Conservation (phyloP, 1,140 invertebrate genomes). For the Lucilia sericata region DNA sequence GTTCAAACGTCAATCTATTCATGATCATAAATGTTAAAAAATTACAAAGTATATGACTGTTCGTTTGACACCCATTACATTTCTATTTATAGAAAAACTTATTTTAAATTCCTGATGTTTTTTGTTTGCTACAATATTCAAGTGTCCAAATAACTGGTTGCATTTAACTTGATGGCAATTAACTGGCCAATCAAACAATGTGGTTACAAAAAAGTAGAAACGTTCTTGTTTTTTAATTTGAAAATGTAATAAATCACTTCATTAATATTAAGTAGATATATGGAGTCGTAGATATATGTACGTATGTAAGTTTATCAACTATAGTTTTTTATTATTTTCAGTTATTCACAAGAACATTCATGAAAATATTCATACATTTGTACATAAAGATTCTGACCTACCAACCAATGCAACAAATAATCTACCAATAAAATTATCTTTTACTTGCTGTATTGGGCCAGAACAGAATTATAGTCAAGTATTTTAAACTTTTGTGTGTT, state of each 20-base stretch:
- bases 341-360: too few species aligned
- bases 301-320: too few species aligned
- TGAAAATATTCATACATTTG: too few species aligned
- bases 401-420: neutral
- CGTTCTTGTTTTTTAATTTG: neutral
- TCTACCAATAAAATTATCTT: slow-evolving; percentile 1
- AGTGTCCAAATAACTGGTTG: neutral
- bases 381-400: too few species aligned
- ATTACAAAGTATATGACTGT: too few species aligned
- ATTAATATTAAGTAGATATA: neutral
- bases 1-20: too few species aligned
- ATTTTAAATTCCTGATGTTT: neutral
- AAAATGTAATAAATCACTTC: slow-evolving; percentile 16
- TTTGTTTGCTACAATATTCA: too few species aligned
- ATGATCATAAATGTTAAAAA: too few species aligned
- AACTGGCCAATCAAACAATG: slow-evolving; percentile 15
- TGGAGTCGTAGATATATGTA: too few species aligned
- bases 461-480: neutral
- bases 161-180: slow-evolving; percentile 17
- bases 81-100: neutral
- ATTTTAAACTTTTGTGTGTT: too few species aligned
- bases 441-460: neutral
- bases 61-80: neutral
- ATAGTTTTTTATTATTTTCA: too few species aligned
- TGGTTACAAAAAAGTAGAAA: neutral